Evolutionary conservation across 2,888 invertebrate species (phyloP), one percentile per base, ranked within the genome.

Genomic region (Eumacrocentrus americanus): DNA sequence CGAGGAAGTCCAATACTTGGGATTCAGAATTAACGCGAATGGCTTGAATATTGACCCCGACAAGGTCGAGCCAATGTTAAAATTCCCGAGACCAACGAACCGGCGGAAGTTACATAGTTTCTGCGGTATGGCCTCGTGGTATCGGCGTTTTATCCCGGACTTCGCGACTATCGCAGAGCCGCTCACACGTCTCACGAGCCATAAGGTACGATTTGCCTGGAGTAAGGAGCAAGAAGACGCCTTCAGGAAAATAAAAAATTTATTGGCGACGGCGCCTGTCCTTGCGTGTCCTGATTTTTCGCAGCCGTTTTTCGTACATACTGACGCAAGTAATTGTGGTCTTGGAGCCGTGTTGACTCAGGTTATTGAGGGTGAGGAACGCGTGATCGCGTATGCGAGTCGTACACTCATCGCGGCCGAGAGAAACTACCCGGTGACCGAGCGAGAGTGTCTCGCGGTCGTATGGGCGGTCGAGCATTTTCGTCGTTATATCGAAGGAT

Each of bases 121-220:
- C 25, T 34, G 67, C 1, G 69, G 68, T 18, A 62, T 68, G 25
- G 56, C 66, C 7, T 67, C 70, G 0, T 71, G 68, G 67, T 69
- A 70, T 44, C n/a, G 53, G 3, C 38, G 58, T 16, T 61, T 61
- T 5, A 29, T 63, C 2, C 23, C 34, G n/a, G 37, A 54, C 6
- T 18, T 46, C 1, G n/a, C 58, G n/a, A 2, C 11, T 3, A 16
- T 61, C 11, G 12, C 53, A 5, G 23, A 38, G 0, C 59, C 63
- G 1, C n/a, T 59, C 11, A 52, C 38, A 11, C 16, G 44, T 5
- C 18, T 60, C 0, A 5, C 34, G 1, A 50, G 22, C 2, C 55
- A 58, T 5, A 11, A 22, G 0, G 38, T n/a, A 3, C 11, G 4
- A 34, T 64, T 61, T 61, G 3, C 12, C 1, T 64, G 59, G 58